phyloP scores from a whole-genome alignment of 2,797 vertebrate genomes.

The Mallotus villosus region DNA sequence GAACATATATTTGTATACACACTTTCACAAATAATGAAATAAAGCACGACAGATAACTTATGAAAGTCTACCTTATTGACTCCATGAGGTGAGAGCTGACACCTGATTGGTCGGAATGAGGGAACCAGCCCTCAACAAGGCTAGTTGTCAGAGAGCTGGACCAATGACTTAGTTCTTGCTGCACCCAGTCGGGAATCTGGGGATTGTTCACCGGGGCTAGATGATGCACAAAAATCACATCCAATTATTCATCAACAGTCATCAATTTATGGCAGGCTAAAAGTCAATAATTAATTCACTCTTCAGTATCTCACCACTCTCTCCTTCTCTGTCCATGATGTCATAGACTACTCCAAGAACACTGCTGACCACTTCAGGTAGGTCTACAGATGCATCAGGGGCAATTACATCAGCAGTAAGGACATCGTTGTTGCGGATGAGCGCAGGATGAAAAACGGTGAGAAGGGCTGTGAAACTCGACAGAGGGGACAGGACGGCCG shows the following conservation, averaged over 20 bases:
- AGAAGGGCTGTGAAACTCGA: slow-evolving; percentile 78
- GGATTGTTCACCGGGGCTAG: background rate
- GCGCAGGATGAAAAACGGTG: slow-evolving; percentile 69
- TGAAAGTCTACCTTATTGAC: slow-evolving; percentile 82
- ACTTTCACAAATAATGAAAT: background rate
- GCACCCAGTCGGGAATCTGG: slow-evolving; percentile 83
- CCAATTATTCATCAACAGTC: background rate
- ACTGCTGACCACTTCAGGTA: slow-evolving; percentile 78
- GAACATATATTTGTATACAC: too few relatives aligned
- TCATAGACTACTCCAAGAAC: slow-evolving; percentile 74
- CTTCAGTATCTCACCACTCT: slow-evolving; percentile 22
- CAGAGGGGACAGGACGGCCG: slow-evolving; percentile 82
- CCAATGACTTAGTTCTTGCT: slow-evolving; percentile 74
- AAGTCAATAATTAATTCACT: background rate
- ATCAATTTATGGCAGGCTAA: background rate
- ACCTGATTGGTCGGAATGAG: slow-evolving; percentile 83
- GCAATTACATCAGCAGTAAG: slow-evolving; percentile 36
- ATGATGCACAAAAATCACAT: too few relatives aligned
- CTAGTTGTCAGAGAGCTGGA: slow-evolving; percentile 56
- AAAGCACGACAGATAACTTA: background rate
- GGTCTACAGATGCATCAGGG: slow-evolving; percentile 53
- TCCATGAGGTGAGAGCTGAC: slow-evolving; percentile 89
- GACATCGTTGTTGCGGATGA: slow-evolving; percentile 38
- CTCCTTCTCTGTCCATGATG: slow-evolving; percentile 54
- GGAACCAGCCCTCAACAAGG: slow-evolving; percentile 85